These are phyloP conservation scores for Eledone cirrhosa DNA, from an alignment of 2,888 invertebrate genomes.

Conservation along the genomic window DNA sequence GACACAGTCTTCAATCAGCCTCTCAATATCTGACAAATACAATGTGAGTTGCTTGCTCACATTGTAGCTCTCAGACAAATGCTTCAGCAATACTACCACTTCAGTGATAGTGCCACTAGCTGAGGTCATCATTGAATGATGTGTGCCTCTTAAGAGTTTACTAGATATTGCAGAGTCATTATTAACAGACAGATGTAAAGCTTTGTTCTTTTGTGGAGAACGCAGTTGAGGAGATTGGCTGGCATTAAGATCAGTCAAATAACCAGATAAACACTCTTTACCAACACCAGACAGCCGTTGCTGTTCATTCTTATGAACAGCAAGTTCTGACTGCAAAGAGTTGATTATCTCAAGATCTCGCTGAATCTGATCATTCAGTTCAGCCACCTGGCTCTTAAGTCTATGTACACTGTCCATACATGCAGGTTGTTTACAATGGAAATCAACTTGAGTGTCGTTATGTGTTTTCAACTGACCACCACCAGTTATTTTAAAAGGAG, in stretches of 20 bases:
- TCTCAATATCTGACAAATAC: conserved; percentile 11
- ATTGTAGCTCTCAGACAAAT: conserved; percentile 7
- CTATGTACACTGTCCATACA: conserved; percentile 5
- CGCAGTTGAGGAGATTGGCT: background rate
- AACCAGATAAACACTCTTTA: conserved; percentile 11
- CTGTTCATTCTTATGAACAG: conserved; percentile 18
- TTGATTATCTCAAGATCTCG: conserved; percentile 21
- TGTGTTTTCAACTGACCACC: background rate
- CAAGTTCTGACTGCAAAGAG: conserved; percentile 22
- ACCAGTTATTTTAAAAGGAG: background rate
- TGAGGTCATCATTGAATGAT: background rate
- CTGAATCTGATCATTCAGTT: conserved; percentile 21
- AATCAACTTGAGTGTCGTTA: background rate
- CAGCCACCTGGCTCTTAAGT: conserved; percentile 23
- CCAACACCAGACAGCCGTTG: background rate
- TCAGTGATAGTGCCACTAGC: background rate
- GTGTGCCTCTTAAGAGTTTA: background rate
- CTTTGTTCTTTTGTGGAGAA: background rate
- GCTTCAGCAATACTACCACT: conserved; percentile 18
- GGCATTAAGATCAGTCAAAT: background rate
- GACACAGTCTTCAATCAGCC: background rate
- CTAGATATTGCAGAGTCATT: background rate
- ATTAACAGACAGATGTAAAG: background rate
- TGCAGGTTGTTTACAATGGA: conserved; percentile 17
- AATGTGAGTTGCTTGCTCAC: background rate